A percentile compares a stretch with the other conserved stretches of the same genome.
phyloP scores from a whole-genome alignment of 2,113 vertebrate genomes.

The Bubalus kerabau region DNA sequence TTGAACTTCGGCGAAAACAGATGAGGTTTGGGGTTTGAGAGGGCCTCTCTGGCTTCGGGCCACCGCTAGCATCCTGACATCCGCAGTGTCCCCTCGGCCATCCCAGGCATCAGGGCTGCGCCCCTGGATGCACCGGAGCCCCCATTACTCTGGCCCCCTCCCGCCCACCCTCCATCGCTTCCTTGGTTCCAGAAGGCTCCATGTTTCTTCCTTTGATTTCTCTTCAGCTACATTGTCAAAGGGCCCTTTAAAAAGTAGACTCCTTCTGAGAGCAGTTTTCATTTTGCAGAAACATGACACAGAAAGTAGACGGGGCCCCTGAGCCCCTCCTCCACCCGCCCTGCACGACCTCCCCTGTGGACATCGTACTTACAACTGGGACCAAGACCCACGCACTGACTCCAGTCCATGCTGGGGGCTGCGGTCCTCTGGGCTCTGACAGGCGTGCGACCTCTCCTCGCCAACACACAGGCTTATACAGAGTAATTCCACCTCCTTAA shows the following conservation, averaged over 20 bases:
- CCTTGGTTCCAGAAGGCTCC: not conserved
- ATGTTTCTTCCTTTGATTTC: not conserved
- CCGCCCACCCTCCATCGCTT: not conserved
- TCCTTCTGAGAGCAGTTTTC: not conserved
- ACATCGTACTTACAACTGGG: not conserved
- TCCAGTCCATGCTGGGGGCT: no score
- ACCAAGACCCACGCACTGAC: no score
- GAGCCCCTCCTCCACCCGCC: not conserved
- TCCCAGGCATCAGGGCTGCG: not conserved
- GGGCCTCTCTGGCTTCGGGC: not conserved
- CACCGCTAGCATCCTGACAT: not conserved
- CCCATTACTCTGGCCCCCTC: not conserved
- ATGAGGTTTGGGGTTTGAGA: slow-evolving; percentile 33
- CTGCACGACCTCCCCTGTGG: not conserved
- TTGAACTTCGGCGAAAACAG: slow-evolving; percentile 69
- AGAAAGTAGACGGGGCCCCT: not conserved
- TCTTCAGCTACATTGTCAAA: not conserved
- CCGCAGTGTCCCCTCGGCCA: rapidly evolving
- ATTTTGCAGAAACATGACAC: not conserved
- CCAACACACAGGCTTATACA: not conserved
- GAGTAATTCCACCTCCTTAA: not conserved
- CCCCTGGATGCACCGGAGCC: no score
- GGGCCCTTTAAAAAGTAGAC: not conserved
- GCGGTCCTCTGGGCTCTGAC: not conserved
- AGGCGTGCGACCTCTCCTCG: rapidly evolving